Base-by-base conservation (phyloP, 2,888 invertebrate species). In the Eristalinus sepulchralis region DNA sequence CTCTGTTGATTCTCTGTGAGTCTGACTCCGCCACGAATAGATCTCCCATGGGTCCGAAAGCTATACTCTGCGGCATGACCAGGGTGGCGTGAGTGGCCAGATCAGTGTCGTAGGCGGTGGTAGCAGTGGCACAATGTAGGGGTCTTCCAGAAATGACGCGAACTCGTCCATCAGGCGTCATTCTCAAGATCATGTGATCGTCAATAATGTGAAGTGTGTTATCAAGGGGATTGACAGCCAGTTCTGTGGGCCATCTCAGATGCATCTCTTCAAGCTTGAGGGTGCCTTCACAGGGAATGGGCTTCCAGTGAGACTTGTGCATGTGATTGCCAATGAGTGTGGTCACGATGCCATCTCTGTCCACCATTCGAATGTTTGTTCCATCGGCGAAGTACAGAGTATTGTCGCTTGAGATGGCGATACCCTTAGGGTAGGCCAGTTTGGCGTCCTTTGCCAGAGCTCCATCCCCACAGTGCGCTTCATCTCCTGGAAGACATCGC, bases 1-100 rank as follows among this genome's bases (percentile, higher is more conserved):
- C 96, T 67, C 98, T 94, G 92, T 99, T 98, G 71, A 98, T 97
- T 88, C 98, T 94, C 91, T 98, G 98, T 0, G 98, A 97, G 92
- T 99, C 98, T 90, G 98, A 98, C 92, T 99, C 99, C 0, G 98
- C 98, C 0, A 99, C 97, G 91, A 96, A 99, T 11, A 99, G 93
- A 90, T 98, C 96, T 3, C 99, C 99, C 60, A 97, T 96, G 0
- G 98, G 96, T 13, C 97, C 97, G 89, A 99, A 98, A 0, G 98
- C 96, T 70, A 99, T 97, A 89, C 98, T 98, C 90, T 98, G 97
- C 0, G 98, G 98, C 95, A 97, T 97, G 0, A 97, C 97, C 33
- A 99, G 93, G 0, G 97, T 97, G 0, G 98, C 97, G 89, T 97
- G 97, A 0, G 97, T 97, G 0, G 98, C 98, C 71, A 98, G 93